phyloP scores from a whole-genome alignment of 2,797 vertebrate species.

The Sciurus vulgaris region DNA sequence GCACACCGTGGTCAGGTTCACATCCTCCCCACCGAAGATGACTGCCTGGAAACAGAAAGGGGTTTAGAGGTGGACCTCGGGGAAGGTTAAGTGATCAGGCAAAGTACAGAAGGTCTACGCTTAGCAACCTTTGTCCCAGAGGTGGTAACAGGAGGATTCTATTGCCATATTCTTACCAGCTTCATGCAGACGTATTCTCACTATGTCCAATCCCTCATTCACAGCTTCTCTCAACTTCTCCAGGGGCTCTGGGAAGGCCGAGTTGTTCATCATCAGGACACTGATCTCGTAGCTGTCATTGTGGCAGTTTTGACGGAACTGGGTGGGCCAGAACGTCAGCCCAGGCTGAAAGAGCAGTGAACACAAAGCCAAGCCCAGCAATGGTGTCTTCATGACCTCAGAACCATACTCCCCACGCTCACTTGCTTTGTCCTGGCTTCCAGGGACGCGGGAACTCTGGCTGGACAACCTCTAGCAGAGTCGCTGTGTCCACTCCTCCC shows the following conservation, averaged over 20 bases:
- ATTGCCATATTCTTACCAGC: conserved; percentile 63
- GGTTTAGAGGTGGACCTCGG: background rate
- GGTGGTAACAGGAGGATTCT: background rate
- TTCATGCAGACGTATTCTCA: conserved; percentile 86
- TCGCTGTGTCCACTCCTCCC: conserved; percentile 43
- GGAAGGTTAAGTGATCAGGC: background rate
- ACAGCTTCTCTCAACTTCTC: conserved; percentile 87
- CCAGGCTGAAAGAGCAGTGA: conserved; percentile 73
- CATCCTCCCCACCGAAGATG: background rate
- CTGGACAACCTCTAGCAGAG: background rate
- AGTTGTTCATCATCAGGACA: conserved; percentile 94
- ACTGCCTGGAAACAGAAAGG: background rate
- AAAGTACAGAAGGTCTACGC: background rate
- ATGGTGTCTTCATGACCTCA: conserved; percentile 77
- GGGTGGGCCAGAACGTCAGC: conserved; percentile 46
- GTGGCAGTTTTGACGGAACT: conserved; percentile 70
- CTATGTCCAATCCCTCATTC: conserved; percentile 86
- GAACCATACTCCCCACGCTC: conserved; percentile 69
- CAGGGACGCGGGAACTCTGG: background rate
- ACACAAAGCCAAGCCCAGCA: conserved; percentile 73
- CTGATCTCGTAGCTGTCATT: conserved; percentile 89
- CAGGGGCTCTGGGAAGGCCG: conserved; percentile 87
- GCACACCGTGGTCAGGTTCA: background rate
- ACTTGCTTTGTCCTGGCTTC: conserved; percentile 32
- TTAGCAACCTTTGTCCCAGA: background rate